These are phyloP conservation scores for Ridgeia piscesae DNA, from an alignment of 1,140 invertebrate genomes.

Conservation along the genomic window DNA sequence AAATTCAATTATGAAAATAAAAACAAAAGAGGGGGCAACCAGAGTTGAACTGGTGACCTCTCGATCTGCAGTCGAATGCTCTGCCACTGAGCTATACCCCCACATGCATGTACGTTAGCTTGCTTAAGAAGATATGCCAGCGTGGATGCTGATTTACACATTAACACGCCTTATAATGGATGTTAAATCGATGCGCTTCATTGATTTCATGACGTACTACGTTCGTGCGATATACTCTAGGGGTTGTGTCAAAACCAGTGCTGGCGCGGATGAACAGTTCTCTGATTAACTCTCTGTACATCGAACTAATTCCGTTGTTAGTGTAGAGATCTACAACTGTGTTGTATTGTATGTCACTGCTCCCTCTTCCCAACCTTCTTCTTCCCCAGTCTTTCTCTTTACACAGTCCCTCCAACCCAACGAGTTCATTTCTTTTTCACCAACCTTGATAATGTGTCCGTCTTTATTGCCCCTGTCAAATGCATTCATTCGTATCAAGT, in stretches of 20 bases:
- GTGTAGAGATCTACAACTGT: too few species aligned
- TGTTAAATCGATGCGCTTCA: background rate
- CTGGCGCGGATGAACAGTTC: background rate
- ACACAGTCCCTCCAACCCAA: too few species aligned
- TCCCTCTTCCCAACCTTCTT: too few species aligned
- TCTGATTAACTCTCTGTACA: background rate
- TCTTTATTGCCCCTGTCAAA: too few species aligned
- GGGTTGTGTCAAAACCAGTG: background rate
- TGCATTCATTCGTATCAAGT: too few species aligned
- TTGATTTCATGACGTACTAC: background rate
- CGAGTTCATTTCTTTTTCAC: too few species aligned
- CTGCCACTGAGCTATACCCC: conserved; percentile 3
- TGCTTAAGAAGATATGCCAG: background rate
- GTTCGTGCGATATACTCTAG: background rate
- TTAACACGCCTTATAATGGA: background rate
- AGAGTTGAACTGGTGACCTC: background rate
- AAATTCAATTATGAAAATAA: background rate
- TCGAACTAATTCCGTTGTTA: too few species aligned
- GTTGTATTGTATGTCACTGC: too few species aligned
- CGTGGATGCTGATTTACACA: background rate
- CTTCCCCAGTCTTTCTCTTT: too few species aligned
- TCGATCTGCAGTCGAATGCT: conserved; percentile 3
- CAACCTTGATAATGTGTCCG: too few species aligned
- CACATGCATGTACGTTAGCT: background rate
- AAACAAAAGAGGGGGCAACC: background rate